phyloP scores from a whole-genome alignment of 2,113 vertebrate species.

The Myocastor coypus region DNA sequence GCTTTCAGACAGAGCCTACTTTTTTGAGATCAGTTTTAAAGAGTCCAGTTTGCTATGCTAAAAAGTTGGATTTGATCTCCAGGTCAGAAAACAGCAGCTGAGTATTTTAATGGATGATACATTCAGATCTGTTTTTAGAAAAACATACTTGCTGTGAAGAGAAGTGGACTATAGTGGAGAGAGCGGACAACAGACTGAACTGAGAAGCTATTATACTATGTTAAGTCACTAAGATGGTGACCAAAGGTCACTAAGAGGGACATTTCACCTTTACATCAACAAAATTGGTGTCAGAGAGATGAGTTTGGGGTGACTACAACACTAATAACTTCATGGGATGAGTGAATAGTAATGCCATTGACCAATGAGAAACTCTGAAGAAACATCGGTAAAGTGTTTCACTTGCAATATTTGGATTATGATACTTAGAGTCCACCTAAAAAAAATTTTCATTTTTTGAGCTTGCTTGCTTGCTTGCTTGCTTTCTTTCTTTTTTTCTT shows the following conservation, averaged over 20 bases:
- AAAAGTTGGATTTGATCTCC: conserved; percentile 10
- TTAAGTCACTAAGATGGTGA: conserved; percentile 4
- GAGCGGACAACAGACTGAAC: conserved; percentile 7
- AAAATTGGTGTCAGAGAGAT: conserved; percentile 42
- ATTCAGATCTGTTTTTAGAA: conserved; percentile 38
- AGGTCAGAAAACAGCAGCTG: neutral
- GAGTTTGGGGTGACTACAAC: conserved; percentile 24
- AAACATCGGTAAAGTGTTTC: neutral
- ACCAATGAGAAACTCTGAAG: neutral
- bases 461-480: too few relatives aligned
- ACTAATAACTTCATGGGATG: conserved; percentile 44
- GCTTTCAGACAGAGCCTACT: neutral
- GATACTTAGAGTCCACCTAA: neutral
- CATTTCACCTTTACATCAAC: neutral
- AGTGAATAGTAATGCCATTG: conserved; percentile 7
- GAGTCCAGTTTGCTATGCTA: neutral
- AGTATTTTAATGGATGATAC: neutral
- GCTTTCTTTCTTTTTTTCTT: too few relatives aligned
- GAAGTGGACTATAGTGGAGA: neutral
- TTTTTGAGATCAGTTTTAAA: neutral
- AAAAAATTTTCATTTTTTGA: neutral
- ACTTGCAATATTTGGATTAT: conserved; percentile 25
- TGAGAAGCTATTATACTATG: neutral
- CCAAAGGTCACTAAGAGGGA: neutral
- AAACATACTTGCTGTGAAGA: neutral